phyloP scores from a whole-genome alignment of 1,140 invertebrate species.

The Eumaeus atala region DNA sequence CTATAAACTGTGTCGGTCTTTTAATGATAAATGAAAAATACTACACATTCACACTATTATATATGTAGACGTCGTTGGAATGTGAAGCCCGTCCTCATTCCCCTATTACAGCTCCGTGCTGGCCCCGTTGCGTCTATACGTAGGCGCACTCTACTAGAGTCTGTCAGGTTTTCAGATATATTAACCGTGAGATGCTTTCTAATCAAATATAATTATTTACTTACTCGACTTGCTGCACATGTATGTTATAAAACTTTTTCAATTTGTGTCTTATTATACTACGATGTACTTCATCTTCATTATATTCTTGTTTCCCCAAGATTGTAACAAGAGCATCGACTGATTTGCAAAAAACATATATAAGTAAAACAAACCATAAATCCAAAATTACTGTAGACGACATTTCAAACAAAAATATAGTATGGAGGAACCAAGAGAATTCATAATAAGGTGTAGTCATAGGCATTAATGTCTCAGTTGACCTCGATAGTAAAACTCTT shows the following conservation, averaged over 20 bases:
- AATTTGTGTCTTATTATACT: conserved; percentile 30
- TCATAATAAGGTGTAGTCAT: conserved; percentile 47
- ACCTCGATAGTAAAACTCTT: conserved; percentile 36
- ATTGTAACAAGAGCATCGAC: conserved; percentile 33
- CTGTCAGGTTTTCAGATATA: no score
- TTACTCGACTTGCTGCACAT: conserved; percentile 27
- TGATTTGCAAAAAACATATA: conserved; percentile 39
- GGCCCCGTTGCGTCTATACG: no score
- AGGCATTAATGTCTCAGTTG: conserved; percentile 43
- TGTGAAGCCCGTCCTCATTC: no score
- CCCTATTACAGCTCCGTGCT: no score
- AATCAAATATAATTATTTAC: conserved; percentile 20
- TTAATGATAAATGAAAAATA: no score
- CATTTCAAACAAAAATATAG: conserved; percentile 39
- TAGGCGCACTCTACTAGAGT: no score
- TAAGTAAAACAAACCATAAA: conserved; percentile 51
- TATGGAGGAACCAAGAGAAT: conserved; percentile 43
- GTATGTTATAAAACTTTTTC: conserved; percentile 10
- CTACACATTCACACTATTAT: no score
- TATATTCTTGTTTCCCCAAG: conserved; percentile 29
- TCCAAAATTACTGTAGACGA: conserved; percentile 40
- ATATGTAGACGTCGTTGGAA: no score
- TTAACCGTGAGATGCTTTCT: no score
- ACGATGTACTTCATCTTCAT: conserved; percentile 27
- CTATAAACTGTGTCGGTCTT: no score